Evolutionary conservation across 2,113 vertebrate genomes (phyloP), one percentile per base, ranked within the genome.

Genomic region (Leiothrix lutea): DNA sequence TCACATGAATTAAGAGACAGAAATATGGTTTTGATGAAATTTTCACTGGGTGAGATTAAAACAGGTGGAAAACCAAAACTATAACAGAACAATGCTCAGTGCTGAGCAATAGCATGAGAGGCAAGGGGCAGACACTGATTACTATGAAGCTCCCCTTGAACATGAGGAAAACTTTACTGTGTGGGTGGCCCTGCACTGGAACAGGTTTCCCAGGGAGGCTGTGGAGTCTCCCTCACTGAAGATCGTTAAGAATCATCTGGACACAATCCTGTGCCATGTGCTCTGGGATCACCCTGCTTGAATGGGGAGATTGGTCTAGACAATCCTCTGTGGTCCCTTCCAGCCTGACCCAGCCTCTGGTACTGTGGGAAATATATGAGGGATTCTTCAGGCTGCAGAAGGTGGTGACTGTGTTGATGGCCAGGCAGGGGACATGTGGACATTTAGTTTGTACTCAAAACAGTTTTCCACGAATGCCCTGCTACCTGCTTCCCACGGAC

Each of bases 181-280:
- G 20, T 23, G 24, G 20, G 29, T 60, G 66, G 20, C 35, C 9
- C 5, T 21, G 11, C 7, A 31, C 31, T 36, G 31, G 25, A 50
- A 42, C 14, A 35, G 24, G 2, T 1, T 64, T 6, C 28, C 2
- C 57, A 12, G 48, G 33, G 57, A 38, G 58, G 14, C 1, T 23
- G 23, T 65, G n/a, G 9, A 47, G 6, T 74, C 16, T 66, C 20
- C 28, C 40, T 60, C 28, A 18, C 4, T 53, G 38, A 23, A 25
- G 21, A 18, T 5, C 12, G 3, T 66, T 4, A 3, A 45, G 38
- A 38, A 51, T 1, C 8, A 9, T 5, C 44, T 20, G 58, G 36
- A 19, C 6, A 5, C 4, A 50, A 15, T 33, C 5, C 35, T 54
- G 5, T 62, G 10, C 40, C 0, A 1, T 21, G 28, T 42, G 48